phyloP scores from a whole-genome alignment of 1,140 invertebrate species.

The Globodera rostochiensis region DNA sequence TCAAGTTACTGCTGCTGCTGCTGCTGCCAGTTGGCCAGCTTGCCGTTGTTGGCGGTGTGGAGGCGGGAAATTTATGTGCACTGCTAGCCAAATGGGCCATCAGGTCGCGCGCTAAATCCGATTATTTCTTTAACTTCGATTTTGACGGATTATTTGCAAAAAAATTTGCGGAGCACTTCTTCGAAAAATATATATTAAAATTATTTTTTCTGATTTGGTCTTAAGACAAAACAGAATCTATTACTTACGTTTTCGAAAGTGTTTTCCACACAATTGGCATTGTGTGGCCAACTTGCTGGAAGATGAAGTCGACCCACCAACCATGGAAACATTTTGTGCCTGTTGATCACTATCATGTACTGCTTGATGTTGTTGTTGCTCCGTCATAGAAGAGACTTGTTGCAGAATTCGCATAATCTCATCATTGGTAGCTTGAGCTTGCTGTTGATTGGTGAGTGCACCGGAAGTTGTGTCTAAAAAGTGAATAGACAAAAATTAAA shows the following conservation, averaged over 20 bases:
- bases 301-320: background rate
- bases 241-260: slow-evolving; percentile 56
- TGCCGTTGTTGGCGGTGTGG: slow-evolving; percentile 21
- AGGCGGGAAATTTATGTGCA: slow-evolving; percentile 51
- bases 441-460: background rate
- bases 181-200: no score
- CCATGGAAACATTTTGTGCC: background rate
- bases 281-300: slow-evolving; percentile 35
- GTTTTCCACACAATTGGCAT: slow-evolving; percentile 63
- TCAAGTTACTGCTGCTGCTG: background rate
- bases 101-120: slow-evolving; percentile 54
- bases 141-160: no score
- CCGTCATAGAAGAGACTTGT: background rate
- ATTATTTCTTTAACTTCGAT: no score
- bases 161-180: no score
- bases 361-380: slow-evolving; percentile 10
- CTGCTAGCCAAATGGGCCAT: slow-evolving; percentile 53
- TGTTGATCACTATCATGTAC: background rate
- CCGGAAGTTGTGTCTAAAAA: background rate
- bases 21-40: background rate
- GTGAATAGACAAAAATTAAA: no score
- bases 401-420: slow-evolving; percentile 19
- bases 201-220: background rate
- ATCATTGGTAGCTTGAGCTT: slow-evolving; percentile 7
- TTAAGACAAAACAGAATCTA: slow-evolving; percentile 24